Conservation (phyloP, 2,113 vertebrate species). For the Steatornis caripensis region DNA sequence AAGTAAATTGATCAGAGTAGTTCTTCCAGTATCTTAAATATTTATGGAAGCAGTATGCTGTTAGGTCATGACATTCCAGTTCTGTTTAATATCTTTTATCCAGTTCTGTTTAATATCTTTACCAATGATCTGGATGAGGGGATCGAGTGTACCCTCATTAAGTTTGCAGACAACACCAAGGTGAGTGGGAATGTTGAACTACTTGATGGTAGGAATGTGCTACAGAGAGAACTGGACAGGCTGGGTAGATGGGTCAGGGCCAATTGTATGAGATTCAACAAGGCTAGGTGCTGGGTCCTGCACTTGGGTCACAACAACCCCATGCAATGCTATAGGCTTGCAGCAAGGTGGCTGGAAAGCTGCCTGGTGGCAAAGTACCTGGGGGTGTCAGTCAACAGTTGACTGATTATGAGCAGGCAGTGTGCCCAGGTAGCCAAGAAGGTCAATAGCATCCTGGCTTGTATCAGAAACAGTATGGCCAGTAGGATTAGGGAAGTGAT, state of each 20-base stretch:
- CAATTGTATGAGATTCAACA: neutral
- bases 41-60: neutral
- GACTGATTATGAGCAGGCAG: too few species aligned
- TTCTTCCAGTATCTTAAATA: neutral
- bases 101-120: neutral
- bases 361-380: too few species aligned
- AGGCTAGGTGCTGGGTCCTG: neutral
- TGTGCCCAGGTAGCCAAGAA: too few species aligned
- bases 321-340: neutral
- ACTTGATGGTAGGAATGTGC: neutral
- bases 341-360: too few species aligned
- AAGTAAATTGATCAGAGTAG: neutral
- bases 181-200: neutral
- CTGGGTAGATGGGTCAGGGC: accelerated
- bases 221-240: neutral
- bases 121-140: neutral
- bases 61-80: neutral
- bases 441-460: too few species aligned
- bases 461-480: too few species aligned
- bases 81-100: neutral
- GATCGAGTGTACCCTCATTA: neutral
- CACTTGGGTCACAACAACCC: neutral
- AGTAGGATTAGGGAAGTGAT: too few species aligned
- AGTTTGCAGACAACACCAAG: neutral
- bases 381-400: too few species aligned